Evolutionary conservation across 2,113 vertebrate species (phyloP), one percentile per base, ranked within the genome.

Genomic region (Zapus hudsonius): DNA sequence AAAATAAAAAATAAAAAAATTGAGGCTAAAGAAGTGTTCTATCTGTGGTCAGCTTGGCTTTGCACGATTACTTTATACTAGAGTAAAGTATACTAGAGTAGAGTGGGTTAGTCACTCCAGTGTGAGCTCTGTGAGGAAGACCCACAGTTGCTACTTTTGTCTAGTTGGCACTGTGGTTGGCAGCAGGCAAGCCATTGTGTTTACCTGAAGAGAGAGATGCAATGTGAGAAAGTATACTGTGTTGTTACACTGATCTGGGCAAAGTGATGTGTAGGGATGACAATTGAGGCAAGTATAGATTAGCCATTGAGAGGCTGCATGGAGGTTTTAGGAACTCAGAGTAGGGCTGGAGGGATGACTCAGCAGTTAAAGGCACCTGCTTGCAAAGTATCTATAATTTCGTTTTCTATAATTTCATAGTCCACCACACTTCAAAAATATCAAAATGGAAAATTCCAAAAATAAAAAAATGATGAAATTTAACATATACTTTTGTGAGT

Each of bases 291-390:
- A 38, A 70, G 12, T 52, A 12, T 59, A 69, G 10, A 55, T 78
- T 47, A 84, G n/a, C 11, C 27, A 27, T 75, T 87, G 44, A 82
- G 57, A 91, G 47, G 82, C 55, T 36, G 87, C 22, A 69, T 33
- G 38, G 52, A n/a, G 80, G 10, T 85, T 88, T 92, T 38, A 89
- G 89, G 87, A 79, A 57, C 47, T 70, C 75, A 63, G 29, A 47
- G 67, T n/a, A n/a, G n/a, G n/a, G n/a, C n/a, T n/a, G n/a, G n/a
- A n/a, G n/a, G n/a, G n/a, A n/a, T n/a, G n/a, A n/a, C n/a, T n/a
- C n/a, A n/a, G n/a, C n/a, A n/a, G n/a, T 47, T 69, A 92, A 95
- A 91, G 61, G 29, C 38, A 27, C 6, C 5, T 38, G 7, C 44
- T 9, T 1, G 52, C 1, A 38, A 5, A 33, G 20, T 75, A 36